phyloP scores from a whole-genome alignment of 2,113 vertebrate species.

The Phasianus colchicus region DNA sequence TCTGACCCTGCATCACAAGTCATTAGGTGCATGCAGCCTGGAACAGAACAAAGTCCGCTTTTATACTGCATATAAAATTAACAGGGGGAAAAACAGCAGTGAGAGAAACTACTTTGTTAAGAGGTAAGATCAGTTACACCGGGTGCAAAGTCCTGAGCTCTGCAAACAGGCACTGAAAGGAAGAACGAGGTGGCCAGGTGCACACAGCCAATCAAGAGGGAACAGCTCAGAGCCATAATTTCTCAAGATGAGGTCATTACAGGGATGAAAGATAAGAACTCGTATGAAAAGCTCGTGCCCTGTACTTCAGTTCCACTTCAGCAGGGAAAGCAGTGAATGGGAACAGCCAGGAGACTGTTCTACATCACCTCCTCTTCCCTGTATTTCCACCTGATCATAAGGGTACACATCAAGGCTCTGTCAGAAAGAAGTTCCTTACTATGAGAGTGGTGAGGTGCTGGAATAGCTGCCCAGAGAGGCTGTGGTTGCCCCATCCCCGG shows the following conservation, averaged over 20 bases:
- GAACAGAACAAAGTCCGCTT: neutral
- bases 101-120: neutral
- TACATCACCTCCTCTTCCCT: neutral
- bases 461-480: no score
- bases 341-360: neutral
- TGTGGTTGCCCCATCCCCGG: no score
- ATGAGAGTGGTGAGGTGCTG: no score
- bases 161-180: neutral
- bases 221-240: neutral
- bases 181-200: neutral
- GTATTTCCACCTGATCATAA: neutral
- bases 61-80: neutral
- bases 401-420: neutral
- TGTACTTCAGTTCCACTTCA: neutral
- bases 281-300: neutral
- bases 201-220: neutral
- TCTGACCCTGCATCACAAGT: neutral
- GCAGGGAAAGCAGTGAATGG: neutral
- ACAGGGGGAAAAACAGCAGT: accelerated
- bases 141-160: neutral
- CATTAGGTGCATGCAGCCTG: neutral
- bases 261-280: neutral
- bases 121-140: neutral
- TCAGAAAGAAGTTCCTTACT: neutral
- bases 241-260: slow-evolving; percentile 11